Percentiles rank a stretch among this genome's conserved stretches.
phyloP scores from a whole-genome alignment of 2,797 vertebrate genomes.

The Eremophila alpestris region DNA sequence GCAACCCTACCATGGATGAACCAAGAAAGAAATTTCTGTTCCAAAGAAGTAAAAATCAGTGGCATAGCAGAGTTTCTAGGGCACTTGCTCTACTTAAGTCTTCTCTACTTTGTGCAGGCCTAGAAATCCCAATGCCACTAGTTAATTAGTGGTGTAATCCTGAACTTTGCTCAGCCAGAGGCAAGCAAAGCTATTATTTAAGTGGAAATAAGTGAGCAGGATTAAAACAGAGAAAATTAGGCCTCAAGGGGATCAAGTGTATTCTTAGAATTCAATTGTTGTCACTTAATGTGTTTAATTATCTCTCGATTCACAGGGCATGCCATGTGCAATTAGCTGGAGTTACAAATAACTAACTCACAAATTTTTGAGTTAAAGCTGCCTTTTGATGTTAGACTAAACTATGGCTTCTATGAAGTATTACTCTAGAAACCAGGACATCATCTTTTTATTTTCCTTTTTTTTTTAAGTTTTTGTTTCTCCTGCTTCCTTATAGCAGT shows the following conservation, averaged over 20 bases:
- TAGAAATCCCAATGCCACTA: not conserved
- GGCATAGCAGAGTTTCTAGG: not conserved
- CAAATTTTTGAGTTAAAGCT: not conserved
- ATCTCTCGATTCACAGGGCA: not conserved
- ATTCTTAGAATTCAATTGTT: conserved; percentile 22
- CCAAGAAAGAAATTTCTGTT: not conserved
- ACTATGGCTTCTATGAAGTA: not conserved
- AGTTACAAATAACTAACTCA: not conserved
- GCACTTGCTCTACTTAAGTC: not conserved
- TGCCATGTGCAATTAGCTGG: not conserved
- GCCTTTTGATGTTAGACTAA: not conserved
- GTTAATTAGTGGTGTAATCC: conserved; percentile 38
- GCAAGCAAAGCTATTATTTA: conserved; percentile 21
- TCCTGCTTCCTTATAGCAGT: not conserved
- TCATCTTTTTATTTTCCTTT: not conserved
- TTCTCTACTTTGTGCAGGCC: not conserved
- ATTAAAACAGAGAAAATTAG: conserved; percentile 19
- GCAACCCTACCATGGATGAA: not conserved
- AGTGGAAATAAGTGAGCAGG: conserved; percentile 12
- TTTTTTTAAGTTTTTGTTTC: not conserved
- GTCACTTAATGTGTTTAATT: conserved; percentile 22
- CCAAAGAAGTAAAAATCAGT: not conserved
- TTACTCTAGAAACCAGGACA: not conserved
- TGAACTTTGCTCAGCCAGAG: conserved; percentile 20
- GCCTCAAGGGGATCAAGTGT: not conserved